Base-by-base conservation (phyloP, 2,888 invertebrate genomes). In the Nymphalis polychloros region DNA sequence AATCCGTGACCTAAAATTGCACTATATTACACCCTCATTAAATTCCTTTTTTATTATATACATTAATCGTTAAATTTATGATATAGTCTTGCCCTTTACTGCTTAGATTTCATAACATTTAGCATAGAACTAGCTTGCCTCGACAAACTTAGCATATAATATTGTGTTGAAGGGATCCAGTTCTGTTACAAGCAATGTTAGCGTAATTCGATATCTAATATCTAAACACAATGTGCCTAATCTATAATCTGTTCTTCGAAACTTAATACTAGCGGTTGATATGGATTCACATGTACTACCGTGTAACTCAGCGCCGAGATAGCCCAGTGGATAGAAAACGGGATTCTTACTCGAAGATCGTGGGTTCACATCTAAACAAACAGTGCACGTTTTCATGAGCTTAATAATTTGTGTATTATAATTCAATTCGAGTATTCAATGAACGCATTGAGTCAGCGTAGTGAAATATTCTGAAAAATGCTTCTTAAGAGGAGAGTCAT, bases 241-340 rank as follows among this genome's bases (percentile, higher is more conserved):
- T 69, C 67, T 69, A 64, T 72, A 72, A 70, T 72, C 67, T 71
- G 61, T 20, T 68, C 57, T 46, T 31, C 48, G 67, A 64, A 69
- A 69, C 64, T 69, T 61, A 71, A 71, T 71, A 71, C 41, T 23
- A 52, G 47, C 20, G 35, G 19, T 41, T 67, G 60, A 60, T 63
- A 69, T 50, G 63, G 66, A 60, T 71, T 68, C 53, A 52, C 48
- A 48, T 47, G 41, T 19, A 35, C 31, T 48, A 17, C 10, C 41
- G 41, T 10, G 41, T 41, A 41, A 41, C 41, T 13, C 13, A 41
- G 13, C 13, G 41, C 41, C 13, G 13, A 41, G 41, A 41, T 41
- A 1, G 41, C 13, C 13, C 41, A 41, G 13, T 13, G 41, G 41
- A 41, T 41, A 41, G 13, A 41, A 41, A 13, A 13, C 41, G 41